Base-by-base conservation (phyloP, 2,888 invertebrate genomes). In the Nezara viridula region DNA sequence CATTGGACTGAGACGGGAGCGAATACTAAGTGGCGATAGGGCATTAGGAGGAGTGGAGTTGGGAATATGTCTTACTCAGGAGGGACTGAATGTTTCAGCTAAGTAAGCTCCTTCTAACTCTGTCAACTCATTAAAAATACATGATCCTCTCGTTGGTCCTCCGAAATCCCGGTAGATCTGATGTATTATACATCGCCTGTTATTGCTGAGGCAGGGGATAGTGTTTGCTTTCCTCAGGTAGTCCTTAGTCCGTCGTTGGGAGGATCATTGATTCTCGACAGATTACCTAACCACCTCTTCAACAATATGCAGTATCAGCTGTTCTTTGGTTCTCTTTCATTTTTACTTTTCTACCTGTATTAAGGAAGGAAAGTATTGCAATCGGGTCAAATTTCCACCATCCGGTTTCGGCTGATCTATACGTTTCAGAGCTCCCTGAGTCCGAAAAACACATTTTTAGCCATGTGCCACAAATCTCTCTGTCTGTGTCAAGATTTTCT, bases 61-160 rank as follows among this genome's bases (percentile, higher is more conserved):
- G 37, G 37, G 66, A 73, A 32, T 73, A 37, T 73, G 66, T 73
- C 66, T 73, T 32, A 37, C 19, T 37, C 32, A 37, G 66, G 9
- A 27, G 6, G 24, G 81, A 16, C 44, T 81, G 81, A 81, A 40
- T 81, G 81, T 81, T 77, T 81, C 44, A 44, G 44, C 81, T 81
- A 81, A 81, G 81, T 81, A 81, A 81, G 81, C 81, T 47, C 12
- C 81, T 47, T 44, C 81, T 47, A 47, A 81, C 81, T 81, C 81
- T 40, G 81, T 47, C 40, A 81, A 81, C 81, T 81, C 81, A 81
- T 81, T 47, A 44, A 81, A 81, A 47, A 81, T 81, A 81, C 81
- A 81, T 81, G 44, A 47, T 81, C 81, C 44, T 47, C n/a, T 44
- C 81, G 24, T 44, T 47, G 81, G 81, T 21, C 24, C 66, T 16